Evolutionary conservation across 2,888 invertebrate genomes (phyloP), one percentile per base, ranked within the genome.

Genomic region (Dusona sp.): DNA sequence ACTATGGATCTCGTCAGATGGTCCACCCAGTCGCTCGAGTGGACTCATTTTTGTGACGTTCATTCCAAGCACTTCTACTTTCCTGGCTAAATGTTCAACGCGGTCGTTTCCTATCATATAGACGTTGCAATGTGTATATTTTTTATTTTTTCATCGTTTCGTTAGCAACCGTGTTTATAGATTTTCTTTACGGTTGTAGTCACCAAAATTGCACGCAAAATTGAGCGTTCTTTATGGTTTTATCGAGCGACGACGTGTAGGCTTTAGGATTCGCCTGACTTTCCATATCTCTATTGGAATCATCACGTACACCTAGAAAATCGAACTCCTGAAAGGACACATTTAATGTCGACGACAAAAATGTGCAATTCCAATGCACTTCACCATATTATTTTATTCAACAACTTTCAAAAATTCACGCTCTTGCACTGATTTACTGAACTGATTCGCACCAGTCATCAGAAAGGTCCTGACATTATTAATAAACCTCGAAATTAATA

Each of bases 1-100:
- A 57, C n/a, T 22, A 85, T 64, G 61, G 78, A 48, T 19, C 33
- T 45, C 38, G 54, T 51, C n/a, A 82, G 33, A 73, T 65, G 73
- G 61, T 82, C 73, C 13, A 85, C 36, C 85, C 85, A 85, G 13
- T 19, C n/a, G 19, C 57, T 67, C 54, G 74, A 74, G 16, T 25
- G 1, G 13, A 67, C 0, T 67, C 38, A 67, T 70, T 70, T 45
- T 29, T 68, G 13, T 29, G 0, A 29, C 7, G 1, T 1, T n/a
- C n/a, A n/a, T 51, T n/a, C 51, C 19, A n/a, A 7, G 19, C 48
- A n/a, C 19, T 19, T 4, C 8, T 7, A 51, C 51, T 51, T 51
- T 6, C 6, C 51, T n/a, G n/a, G n/a, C 4, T 51, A 6, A 51
- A n/a, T 16, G 51, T n/a, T 42, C 11, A 11, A 42, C 2, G 42